phyloP scores from a whole-genome alignment of 2,113 vertebrate genomes.

The Onychorhynchus coronatus region DNA sequence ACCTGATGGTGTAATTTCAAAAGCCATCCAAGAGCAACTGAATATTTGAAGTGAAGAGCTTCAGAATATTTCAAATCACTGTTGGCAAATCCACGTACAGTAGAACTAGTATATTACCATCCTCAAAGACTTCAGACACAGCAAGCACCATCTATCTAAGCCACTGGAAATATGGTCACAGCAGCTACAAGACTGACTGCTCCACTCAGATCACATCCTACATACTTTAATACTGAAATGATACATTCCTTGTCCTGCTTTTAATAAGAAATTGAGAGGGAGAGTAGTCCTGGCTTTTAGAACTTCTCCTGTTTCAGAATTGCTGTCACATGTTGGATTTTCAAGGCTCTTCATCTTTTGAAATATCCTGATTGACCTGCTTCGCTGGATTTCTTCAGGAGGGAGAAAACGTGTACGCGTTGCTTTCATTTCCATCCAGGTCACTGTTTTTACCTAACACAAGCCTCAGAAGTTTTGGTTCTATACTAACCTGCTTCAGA shows the following conservation, averaged over 20 bases:
- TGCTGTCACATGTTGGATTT: neutral
- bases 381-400: neutral
- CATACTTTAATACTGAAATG: neutral
- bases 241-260: neutral
- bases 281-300: neutral
- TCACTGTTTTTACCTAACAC: neutral
- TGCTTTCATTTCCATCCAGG: neutral
- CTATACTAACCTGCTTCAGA: neutral
- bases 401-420: neutral
- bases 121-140: constrained; percentile 13
- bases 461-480: neutral
- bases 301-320: neutral
- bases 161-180: constrained; percentile 38
- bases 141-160: constrained; percentile 23
- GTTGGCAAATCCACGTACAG: neutral
- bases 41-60: neutral
- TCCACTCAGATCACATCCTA: neutral
- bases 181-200: neutral
- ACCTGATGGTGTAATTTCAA: constrained; percentile 1
- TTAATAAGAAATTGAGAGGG: neutral
- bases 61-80: neutral
- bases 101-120: neutral
- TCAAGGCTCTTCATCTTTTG: neutral
- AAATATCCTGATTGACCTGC: neutral
- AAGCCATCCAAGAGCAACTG: constrained; percentile 8